Conservation (phyloP, 2,888 invertebrate genomes). For the Orthonychiurus folsomi region DNA sequence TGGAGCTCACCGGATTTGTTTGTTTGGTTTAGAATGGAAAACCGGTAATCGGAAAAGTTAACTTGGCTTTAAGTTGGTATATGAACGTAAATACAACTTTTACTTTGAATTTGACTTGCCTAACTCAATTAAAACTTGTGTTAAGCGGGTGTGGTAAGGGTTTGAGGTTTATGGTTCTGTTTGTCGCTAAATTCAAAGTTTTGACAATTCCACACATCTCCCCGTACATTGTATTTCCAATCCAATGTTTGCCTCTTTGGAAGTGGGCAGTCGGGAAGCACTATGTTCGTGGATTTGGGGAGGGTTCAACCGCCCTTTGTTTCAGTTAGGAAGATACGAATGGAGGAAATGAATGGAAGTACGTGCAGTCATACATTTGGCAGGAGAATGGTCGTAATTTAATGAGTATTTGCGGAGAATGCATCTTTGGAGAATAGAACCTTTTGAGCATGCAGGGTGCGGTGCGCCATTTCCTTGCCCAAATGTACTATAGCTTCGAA, state of each 20-base stretch:
- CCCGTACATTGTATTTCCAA: no score
- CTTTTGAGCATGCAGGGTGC: no score
- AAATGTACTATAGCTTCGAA: no score
- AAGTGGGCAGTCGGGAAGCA: no score
- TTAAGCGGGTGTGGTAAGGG: no score
- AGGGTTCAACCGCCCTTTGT: conserved; percentile 3
- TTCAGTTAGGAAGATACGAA: conserved; percentile 9
- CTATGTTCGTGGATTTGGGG: no score
- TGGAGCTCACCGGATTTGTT: no score
- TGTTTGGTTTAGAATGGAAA: no score
- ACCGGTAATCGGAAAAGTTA: conserved; percentile 38
- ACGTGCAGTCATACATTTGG: conserved; percentile 16
- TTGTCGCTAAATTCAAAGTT: conserved; percentile 28
- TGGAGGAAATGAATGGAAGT: conserved; percentile 12
- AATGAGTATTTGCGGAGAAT: no score
- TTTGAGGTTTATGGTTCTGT: conserved; percentile 34
- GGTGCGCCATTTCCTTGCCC: no score
- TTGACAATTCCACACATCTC: conserved; percentile 7
- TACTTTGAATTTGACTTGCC: conserved; percentile 34
- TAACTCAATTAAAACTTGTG: conserved; percentile 40
- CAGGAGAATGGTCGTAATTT: conserved; percentile 10
- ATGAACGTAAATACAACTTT: conserved; percentile 20
- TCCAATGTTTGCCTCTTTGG: no score
- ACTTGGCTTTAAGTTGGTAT: conserved; percentile 13
- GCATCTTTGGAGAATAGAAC: no score